Conservation (phyloP, 2,797 vertebrate species). For the Molossus alvarezi region DNA sequence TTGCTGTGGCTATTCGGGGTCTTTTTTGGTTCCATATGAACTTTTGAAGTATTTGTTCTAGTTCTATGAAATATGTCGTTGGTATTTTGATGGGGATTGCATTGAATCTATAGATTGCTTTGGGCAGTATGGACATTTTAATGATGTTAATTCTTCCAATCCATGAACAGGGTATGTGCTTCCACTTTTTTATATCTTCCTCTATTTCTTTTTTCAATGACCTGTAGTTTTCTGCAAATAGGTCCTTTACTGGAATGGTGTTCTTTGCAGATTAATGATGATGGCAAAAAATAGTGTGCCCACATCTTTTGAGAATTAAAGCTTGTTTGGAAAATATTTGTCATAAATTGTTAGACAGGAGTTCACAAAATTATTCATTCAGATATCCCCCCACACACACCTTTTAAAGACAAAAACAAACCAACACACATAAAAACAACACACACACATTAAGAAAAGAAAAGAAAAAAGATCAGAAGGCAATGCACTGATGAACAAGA, state of each 20-base stretch:
- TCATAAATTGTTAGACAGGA: constrained; percentile 68
- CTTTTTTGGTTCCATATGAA: too few species aligned
- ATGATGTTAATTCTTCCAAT: too few species aligned
- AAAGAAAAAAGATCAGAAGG: not conserved
- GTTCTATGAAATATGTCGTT: too few species aligned
- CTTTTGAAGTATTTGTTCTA: too few species aligned
- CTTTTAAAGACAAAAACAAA: constrained; percentile 35
- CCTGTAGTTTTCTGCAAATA: too few species aligned
- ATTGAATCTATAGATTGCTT: too few species aligned
- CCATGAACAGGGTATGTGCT: too few species aligned
- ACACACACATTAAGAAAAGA: not conserved
- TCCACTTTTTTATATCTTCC: too few species aligned
- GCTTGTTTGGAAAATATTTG: constrained; percentile 64
- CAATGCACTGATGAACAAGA: not conserved
- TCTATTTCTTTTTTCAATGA: too few species aligned
- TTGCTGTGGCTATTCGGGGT: too few species aligned
- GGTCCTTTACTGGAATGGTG: constrained; percentile 34
- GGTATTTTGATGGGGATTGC: too few species aligned
- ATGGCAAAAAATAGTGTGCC: constrained; percentile 48
- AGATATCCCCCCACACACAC: not conserved
- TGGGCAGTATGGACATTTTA: too few species aligned
- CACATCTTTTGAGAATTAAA: constrained; percentile 79
- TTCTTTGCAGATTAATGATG: constrained; percentile 73
- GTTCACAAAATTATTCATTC: constrained; percentile 59
- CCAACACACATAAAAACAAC: not conserved